Percentiles rank a stretch among this genome's conserved stretches.
phyloP scores from a whole-genome alignment of 1,140 invertebrate species.

The Nautilus pompilius region DNA sequence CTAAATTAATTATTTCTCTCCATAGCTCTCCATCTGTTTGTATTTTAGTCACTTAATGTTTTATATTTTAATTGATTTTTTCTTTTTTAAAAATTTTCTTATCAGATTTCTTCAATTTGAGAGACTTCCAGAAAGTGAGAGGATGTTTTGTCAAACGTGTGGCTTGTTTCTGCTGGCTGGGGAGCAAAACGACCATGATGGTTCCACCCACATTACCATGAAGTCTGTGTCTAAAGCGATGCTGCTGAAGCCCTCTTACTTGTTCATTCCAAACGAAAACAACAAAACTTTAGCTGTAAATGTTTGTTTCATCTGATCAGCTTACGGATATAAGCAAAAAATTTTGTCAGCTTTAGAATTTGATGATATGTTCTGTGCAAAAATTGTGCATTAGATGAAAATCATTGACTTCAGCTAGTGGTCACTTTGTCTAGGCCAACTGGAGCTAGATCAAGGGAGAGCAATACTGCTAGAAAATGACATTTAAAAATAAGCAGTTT shows the following conservation, averaged over 20 bases:
- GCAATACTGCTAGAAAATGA: too few relatives aligned
- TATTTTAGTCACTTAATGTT: neutral
- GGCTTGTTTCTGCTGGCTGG: conserved; percentile 59
- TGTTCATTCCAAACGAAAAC: conserved; percentile 64
- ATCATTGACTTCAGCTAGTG: too few relatives aligned
- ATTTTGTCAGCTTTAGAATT: too few relatives aligned
- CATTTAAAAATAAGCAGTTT: too few relatives aligned
- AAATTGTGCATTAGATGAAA: too few relatives aligned
- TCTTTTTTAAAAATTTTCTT: conserved; percentile 4
- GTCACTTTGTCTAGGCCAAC: too few relatives aligned
- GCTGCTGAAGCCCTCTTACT: conserved; percentile 45
- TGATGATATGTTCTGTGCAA: too few relatives aligned
- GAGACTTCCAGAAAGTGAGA: conserved; percentile 11
- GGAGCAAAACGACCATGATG: conserved; percentile 59
- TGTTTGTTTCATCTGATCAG: too few relatives aligned
- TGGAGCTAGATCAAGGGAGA: too few relatives aligned
- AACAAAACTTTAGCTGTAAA: conserved; percentile 67
- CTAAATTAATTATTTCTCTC: neutral
- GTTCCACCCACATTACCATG: conserved; percentile 55
- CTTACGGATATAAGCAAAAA: too few relatives aligned
- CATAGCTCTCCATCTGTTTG: neutral
- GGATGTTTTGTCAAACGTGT: conserved; percentile 59
- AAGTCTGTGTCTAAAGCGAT: conserved; percentile 56
- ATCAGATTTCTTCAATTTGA: conserved; percentile 23
- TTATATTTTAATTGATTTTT: neutral